phyloP scores from a whole-genome alignment of 2,797 vertebrate genomes.

The Dendrocincla fuliginosa region DNA sequence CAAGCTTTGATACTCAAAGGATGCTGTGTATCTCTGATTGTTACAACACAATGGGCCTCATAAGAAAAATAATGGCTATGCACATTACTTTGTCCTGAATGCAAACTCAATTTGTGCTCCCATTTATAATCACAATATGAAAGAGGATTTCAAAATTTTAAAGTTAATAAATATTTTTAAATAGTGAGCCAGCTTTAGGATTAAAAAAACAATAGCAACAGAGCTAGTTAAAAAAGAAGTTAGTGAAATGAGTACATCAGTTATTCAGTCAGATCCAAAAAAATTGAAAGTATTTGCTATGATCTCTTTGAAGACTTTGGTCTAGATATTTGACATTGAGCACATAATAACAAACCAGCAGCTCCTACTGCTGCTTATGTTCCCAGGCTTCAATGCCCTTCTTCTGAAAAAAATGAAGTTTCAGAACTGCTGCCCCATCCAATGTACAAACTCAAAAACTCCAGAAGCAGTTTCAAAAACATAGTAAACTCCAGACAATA shows the following conservation, averaged over 20 bases:
- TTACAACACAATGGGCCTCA: not conserved
- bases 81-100: not conserved
- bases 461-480: not conserved
- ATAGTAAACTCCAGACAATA: not conserved
- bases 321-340: not conserved
- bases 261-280: not conserved
- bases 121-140: not conserved
- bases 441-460: not conserved
- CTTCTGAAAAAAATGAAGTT: not conserved
- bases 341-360: not conserved
- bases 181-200: not conserved
- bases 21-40: not conserved
- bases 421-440: not conserved
- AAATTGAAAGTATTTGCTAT: not conserved
- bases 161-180: conserved; percentile 33
- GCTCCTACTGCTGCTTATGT: not conserved
- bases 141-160: not conserved
- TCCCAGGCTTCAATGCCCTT: not conserved
- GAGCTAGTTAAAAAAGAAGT: not conserved
- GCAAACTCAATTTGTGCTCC: not conserved
- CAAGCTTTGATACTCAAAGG: not conserved
- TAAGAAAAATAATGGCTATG: not conserved
- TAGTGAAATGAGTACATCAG: not conserved
- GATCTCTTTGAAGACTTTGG: not conserved
- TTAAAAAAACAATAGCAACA: not conserved